Evolutionary conservation across 2,888 invertebrate genomes (phyloP), one percentile per base, ranked within the genome.

Genomic region (Tachina lurida): DNA sequence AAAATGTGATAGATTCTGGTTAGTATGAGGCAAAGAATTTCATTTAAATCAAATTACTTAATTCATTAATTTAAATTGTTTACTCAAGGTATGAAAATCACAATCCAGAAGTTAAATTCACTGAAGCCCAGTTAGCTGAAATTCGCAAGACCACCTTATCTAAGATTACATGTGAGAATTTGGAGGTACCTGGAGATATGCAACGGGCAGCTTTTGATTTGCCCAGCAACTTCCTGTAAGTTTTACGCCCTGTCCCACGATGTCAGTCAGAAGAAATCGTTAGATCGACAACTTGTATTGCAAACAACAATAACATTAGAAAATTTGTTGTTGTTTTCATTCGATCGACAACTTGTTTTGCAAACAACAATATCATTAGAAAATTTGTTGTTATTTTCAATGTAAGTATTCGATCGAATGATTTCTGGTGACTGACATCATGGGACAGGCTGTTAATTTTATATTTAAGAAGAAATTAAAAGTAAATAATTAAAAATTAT

Each of bases 1-100:
- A 88, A 97, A 97, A 90, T 99, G 99, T 90, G 99, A 99, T 93
- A 94, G 99, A 88, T 98, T 96, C 94, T 99, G 98, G 97, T 91
- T 76, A 87, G 88, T 84, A 56, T 4, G 3, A 12, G 2, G 41
- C 19, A 62, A 45, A 31, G 3, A 5, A 4, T 43, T 58, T 47
- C 15, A 39, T 15, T 15, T 58, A 22, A 39, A 39, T 52, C 0
- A n/a, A 12, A 15, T 31, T 31, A 4, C 31, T 31, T 31, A 31
- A 9, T 22, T 31, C 5, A 31, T 47, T 15, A 1, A 10, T 17
- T 60, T 60, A 71, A 31, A 45, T 60, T 41, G 5, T 58, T 45
- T 62, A 89, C 12, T 87, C 3, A 41, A 95, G 95, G 95, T 98
- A 98, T 92, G 98, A 98, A 93, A 98, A 97, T 87, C 96, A 96